A percentile compares a stretch with the other conserved stretches of the same genome.
phyloP scores from a whole-genome alignment of 2,113 vertebrate species.

The Serilophus lunatus region DNA sequence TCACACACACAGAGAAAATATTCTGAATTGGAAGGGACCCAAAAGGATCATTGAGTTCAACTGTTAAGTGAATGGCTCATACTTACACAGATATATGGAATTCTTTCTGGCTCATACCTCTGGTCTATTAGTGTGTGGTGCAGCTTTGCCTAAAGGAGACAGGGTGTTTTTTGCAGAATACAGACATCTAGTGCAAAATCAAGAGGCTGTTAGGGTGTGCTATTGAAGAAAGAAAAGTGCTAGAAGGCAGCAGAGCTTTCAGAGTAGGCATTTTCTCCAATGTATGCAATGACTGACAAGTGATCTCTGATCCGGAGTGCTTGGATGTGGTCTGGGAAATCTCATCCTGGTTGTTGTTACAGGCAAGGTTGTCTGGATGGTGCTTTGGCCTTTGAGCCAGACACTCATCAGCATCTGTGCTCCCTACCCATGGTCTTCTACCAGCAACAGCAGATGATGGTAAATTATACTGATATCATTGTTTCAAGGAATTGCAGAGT shows the following conservation, averaged over 20 bases:
- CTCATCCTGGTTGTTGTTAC: neutral
- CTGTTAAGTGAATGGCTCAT: too few relatives aligned
- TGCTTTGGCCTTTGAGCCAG: neutral
- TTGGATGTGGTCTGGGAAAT: neutral
- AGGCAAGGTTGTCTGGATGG: neutral
- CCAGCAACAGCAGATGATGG: neutral
- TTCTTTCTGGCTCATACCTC: neutral
- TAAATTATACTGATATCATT: neutral
- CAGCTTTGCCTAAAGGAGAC: neutral
- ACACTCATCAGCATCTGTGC: neutral
- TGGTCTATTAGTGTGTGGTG: neutral
- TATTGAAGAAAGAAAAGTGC: neutral
- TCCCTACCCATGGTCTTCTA: neutral
- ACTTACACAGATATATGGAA: neutral
- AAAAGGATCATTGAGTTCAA: neutral
- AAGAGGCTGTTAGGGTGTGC: neutral
- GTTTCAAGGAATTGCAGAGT: neutral
- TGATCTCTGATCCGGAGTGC: neutral
- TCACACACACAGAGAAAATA: neutral
- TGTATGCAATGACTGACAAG: neutral
- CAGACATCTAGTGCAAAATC: neutral
- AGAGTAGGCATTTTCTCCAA: accelerated
- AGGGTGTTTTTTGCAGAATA: neutral
- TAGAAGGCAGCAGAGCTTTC: neutral
- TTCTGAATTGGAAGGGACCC: neutral